Evolutionary conservation across 2,113 vertebrate species (phyloP), one percentile per base, ranked within the genome.

Genomic region (Anolis carolinensis): DNA sequence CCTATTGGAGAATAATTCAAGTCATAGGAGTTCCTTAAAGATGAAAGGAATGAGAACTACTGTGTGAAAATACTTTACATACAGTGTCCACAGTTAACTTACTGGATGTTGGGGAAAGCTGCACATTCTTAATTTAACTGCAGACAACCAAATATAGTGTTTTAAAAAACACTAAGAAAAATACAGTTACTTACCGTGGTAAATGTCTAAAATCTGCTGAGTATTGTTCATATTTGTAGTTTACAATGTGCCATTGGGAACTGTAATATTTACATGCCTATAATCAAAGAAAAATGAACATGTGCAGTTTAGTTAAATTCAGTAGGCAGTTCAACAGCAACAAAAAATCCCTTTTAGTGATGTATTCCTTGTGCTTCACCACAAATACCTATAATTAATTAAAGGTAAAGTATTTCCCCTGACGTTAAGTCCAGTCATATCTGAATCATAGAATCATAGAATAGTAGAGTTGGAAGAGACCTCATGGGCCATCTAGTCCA

Each of bases 251-350:
- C 94, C 97, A 97, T 65, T 98, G 97, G 87, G 98, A 98, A 95
- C 96, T 98, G 95, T 98, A 99, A 96, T 98, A 99, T 95, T 96
- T 96, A 94, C 98, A 99, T 94, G 98, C 98, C 99, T 99, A 87
- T 70, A n/a, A 94, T 81, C 89, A 85, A 87, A 94, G 86, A 62
- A 83, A 84, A 84, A 82, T 62, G 77, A 77, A 74, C 48, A 92
- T 36, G 88, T 90, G 90, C 91, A 36, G 52, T 50, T 63, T 7
- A 67, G 44, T 44, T 48, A 1, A 34, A 71, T n/a, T 78, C 20
- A 79, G 30, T n/a, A 78, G 32, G 21, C 3, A 34, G 30, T 34
- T 20, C 81, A n/a, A 36, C 18, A 52, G 25, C 63, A 5, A 27
- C 8, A 59, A 59, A 59, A 59, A 14, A 59, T 16, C 1, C 55